Evolutionary conservation across 2,888 invertebrate genomes (phyloP).

Genomic region (Perdita meconis): DNA sequence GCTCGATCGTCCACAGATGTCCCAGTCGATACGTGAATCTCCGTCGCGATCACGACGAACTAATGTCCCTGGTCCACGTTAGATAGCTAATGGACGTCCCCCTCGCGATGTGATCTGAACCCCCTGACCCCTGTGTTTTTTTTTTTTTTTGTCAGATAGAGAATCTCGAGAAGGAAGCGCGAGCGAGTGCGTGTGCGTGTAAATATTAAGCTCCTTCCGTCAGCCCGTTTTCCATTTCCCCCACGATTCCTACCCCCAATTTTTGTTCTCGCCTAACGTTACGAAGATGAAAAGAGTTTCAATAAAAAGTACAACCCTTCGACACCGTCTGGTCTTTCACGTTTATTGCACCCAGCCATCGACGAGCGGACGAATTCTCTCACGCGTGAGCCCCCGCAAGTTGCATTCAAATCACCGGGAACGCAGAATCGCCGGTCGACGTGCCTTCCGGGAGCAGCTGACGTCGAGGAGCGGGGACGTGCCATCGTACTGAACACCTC

Average conservation of each 20-base stretch:
- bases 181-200: conserved; percentile 79
- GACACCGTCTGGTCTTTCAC: conserved; percentile 40
- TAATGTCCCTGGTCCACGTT: conserved; percentile 71
- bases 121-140: too few species aligned
- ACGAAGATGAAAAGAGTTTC: conserved; percentile 77
- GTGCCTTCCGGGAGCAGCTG: conserved; percentile 60
- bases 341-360: conserved; percentile 31
- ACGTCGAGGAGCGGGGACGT: background rate
- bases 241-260: conserved; percentile 36
- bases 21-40: conserved; percentile 3
- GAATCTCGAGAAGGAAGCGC: conserved; percentile 44
- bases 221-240: conserved; percentile 44
- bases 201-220: conserved; percentile 76
- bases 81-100: conserved; percentile 71
- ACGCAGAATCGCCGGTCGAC: conserved; percentile 65
- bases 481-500: too few species aligned
- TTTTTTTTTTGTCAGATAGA: conserved; percentile 57
- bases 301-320: conserved; percentile 82
- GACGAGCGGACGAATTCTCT: conserved; percentile 47
- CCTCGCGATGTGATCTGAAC: conserved; percentile 66
- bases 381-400: conserved; percentile 48
- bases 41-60: conserved; percentile 48
- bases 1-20: conserved; percentile 5
- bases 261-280: conserved; percentile 66
- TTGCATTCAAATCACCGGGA: conserved; percentile 75